A percentile compares a stretch with the other conserved stretches of the same genome.
Conservation (phyloP, 2,113 vertebrate species). For the Phocoena sinus region DNA sequence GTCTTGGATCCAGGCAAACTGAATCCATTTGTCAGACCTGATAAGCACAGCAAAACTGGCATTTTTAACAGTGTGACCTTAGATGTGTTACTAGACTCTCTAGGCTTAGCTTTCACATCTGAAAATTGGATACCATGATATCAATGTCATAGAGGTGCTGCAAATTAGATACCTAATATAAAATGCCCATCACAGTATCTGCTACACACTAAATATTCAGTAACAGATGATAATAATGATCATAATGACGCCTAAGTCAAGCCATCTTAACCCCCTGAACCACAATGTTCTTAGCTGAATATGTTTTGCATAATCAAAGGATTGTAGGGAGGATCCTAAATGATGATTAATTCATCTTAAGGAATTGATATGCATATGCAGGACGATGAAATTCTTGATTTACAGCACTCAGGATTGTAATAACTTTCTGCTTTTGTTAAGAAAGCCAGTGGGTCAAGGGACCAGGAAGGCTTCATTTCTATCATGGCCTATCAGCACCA, state of each 20-base stretch:
- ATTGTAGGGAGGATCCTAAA: background rate
- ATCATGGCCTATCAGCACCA: background rate
- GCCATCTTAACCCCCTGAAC: background rate
- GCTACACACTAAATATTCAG: background rate
- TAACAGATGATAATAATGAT: background rate
- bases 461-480: background rate
- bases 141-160: background rate
- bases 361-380: background rate
- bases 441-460: background rate
- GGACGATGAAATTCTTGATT: background rate
- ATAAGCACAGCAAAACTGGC: background rate
- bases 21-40: background rate
- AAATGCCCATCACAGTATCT: background rate
- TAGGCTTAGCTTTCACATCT: background rate
- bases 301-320: background rate
- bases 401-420: background rate
- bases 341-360: background rate
- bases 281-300: background rate
- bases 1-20: background rate
- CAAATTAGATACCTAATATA: background rate
- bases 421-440: background rate
- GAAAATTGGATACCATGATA: background rate
- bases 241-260: background rate
- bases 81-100: background rate
- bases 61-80: background rate